Percentiles rank a stretch among this genome's conserved stretches.
phyloP scores from a whole-genome alignment of 2,888 invertebrate species.

The Harpalus rubripes region DNA sequence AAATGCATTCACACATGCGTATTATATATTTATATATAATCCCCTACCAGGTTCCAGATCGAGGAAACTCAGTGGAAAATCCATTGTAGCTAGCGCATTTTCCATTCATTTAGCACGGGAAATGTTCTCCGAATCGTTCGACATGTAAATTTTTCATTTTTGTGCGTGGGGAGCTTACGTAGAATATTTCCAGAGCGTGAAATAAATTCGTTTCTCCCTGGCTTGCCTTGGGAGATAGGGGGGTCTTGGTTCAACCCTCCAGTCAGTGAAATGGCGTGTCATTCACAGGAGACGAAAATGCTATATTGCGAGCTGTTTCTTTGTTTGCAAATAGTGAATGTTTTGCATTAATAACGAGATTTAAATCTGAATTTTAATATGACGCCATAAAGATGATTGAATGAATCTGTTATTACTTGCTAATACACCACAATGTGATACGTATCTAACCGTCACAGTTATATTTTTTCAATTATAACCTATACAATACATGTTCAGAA shows the following conservation, averaged over 20 bases:
- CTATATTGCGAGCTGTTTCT: constrained; percentile 37
- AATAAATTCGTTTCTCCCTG: constrained; percentile 42
- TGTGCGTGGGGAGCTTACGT: constrained; percentile 10
- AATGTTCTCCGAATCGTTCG: constrained; percentile 46
- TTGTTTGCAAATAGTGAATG: constrained; percentile 3
- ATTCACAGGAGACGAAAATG: constrained; percentile 45
- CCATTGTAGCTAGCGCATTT: constrained; percentile 42
- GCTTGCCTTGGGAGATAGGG: constrained; percentile 5
- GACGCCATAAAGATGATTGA: not conserved
- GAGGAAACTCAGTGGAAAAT: constrained; percentile 36
- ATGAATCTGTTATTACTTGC: not conserved
- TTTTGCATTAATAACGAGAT: constrained; percentile 6
- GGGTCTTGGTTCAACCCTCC: constrained; percentile 2
- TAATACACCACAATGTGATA: no score
- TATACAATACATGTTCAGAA: no score
- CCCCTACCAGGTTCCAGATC: not conserved
- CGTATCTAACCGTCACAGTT: no score
- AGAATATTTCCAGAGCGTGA: constrained; percentile 34
- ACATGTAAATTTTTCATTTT: constrained; percentile 49
- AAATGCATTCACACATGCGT: not conserved
- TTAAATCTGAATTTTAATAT: no score
- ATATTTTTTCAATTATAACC: no score
- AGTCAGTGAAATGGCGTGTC: constrained; percentile 41
- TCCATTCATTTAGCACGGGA: constrained; percentile 56
- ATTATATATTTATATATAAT: constrained; percentile 29